A percentile compares a stretch with the other conserved stretches of the same genome.
Evolutionary conservation across 2,888 invertebrate genomes (phyloP).

Genomic region (Brachyptera risi): DNA sequence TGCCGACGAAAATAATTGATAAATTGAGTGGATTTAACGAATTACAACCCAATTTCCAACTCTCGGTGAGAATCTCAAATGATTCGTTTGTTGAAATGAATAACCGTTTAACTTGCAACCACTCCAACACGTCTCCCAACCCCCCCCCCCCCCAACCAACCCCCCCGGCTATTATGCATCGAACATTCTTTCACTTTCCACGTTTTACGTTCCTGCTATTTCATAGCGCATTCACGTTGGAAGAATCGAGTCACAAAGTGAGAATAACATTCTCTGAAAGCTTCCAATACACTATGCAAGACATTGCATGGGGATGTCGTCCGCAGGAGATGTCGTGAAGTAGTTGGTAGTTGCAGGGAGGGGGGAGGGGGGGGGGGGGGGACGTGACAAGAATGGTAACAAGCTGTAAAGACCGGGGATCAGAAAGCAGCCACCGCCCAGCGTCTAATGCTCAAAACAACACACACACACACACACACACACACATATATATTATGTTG

Average conservation of each 20-base stretch:
- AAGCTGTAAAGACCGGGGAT: constrained; percentile 20
- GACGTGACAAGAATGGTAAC: constrained; percentile 25
- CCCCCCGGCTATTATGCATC: no score
- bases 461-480: background rate
- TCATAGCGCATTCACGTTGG: background rate
- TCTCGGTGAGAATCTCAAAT: no score
- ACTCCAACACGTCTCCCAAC: no score
- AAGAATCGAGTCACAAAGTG: no score
- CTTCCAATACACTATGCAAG: background rate
- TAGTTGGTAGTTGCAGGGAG: background rate
- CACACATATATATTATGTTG: background rate
- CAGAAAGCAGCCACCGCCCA: constrained; percentile 16
- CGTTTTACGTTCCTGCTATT: no score
- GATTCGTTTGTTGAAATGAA: no score
- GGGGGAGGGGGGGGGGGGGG: background rate
- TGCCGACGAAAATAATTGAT: no score
- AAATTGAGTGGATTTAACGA: no score
- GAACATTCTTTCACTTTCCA: no score
- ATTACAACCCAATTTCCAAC: no score
- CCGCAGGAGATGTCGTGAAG: background rate
- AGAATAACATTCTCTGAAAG: constrained; percentile 1
- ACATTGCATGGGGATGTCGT: background rate
- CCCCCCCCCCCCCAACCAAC: no score
- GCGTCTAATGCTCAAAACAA: background rate
- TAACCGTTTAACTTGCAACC: no score